These are phyloP conservation scores for Peromyscus eremicus DNA, from an alignment of 2,797 vertebrate species.

Conservation along the genomic window DNA sequence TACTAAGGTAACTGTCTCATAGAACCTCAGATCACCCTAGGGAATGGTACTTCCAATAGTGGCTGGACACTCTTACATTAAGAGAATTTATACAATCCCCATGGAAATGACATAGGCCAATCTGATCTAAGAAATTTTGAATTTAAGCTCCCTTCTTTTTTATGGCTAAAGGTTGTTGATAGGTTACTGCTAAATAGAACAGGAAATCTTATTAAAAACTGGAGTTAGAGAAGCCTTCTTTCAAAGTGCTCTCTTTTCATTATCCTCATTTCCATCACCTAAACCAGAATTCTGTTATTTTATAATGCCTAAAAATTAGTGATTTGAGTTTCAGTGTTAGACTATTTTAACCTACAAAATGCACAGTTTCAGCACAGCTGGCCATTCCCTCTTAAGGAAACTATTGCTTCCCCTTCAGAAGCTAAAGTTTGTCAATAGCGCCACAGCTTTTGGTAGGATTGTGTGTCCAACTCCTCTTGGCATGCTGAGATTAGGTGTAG, in stretches of 20 bases:
- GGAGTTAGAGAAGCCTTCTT: neutral
- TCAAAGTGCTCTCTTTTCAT: neutral
- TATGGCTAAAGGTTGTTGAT: neutral
- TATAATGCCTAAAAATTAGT: slow-evolving; percentile 26
- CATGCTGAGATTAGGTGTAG: neutral
- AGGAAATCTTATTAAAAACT: neutral
- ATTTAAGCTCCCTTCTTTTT: too few species aligned
- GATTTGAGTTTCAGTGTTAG: neutral
- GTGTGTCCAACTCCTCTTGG: neutral
- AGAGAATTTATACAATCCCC: too few species aligned
- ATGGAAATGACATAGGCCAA: too few species aligned
- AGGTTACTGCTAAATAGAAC: neutral
- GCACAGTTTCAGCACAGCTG: neutral
- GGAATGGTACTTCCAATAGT: neutral
- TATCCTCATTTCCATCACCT: neutral
- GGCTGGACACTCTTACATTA: neutral
- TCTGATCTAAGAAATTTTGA: neutral
- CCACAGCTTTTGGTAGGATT: neutral
- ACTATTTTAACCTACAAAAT: neutral
- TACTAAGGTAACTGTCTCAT: neutral
- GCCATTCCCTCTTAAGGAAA: neutral
- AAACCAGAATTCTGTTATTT: neutral
- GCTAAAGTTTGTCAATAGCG: neutral
- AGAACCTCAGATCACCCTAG: neutral
- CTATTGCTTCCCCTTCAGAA: neutral